Percentiles rank a stretch among this genome's conserved stretches.
Conservation (phyloP, 2,888 invertebrate species). For the Rambutsinella grinnellia region DNA sequence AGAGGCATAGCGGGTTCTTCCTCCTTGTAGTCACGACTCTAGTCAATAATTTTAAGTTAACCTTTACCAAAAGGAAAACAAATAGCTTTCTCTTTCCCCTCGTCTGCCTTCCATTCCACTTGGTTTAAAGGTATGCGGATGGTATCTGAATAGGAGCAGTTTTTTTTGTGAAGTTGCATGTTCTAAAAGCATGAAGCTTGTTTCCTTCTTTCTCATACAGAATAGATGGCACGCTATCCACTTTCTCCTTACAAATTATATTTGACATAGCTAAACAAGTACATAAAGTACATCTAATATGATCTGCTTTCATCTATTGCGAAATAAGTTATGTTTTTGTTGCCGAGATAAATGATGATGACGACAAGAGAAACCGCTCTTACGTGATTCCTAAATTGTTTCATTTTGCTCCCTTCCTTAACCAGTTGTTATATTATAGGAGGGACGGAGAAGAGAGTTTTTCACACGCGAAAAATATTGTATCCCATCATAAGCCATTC, state of each 20-base stretch:
- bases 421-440: no score
- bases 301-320: neutral
- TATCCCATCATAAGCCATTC: constrained; percentile 13
- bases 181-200: constrained; percentile 20
- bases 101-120: neutral
- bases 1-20: neutral
- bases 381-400: constrained; percentile 52
- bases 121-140: neutral
- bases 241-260: neutral
- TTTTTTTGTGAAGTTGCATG: constrained; percentile 30
- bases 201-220: constrained; percentile 25
- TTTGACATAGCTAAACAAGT: no score
- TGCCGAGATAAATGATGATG: constrained; percentile 39
- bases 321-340: no score
- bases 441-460: constrained; percentile 22
- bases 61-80: neutral
- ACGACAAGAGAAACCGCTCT: constrained; percentile 29
- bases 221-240: neutral
- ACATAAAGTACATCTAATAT: no score
- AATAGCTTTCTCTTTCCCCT: neutral
- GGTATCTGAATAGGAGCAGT: neutral
- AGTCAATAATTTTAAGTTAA: neutral
- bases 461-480: constrained; percentile 36
- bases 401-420: constrained; percentile 14
- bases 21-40: neutral